A percentile compares a stretch with the other conserved stretches of the same genome.
Conservation (phyloP, 2,888 invertebrate genomes). For the Zaprionus bogoriensis region DNA sequence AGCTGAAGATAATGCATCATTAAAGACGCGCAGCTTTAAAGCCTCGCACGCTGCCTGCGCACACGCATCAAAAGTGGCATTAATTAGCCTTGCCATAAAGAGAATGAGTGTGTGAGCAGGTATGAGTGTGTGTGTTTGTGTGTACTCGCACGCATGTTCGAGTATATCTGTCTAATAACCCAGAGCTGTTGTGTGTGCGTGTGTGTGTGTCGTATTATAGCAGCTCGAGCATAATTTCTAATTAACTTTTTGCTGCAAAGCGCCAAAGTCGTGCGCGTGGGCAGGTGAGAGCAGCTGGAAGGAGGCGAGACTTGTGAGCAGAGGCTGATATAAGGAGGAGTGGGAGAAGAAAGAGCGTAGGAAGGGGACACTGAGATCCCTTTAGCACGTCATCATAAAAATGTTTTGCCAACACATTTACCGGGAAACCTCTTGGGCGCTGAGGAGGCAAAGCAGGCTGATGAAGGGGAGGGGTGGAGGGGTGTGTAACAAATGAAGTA, state of each 20-base stretch:
- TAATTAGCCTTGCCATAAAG: constrained; percentile 56
- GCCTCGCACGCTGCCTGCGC: background rate
- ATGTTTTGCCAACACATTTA: constrained; percentile 74
- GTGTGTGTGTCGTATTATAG: constrained; percentile 37
- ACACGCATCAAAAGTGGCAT: constrained; percentile 59
- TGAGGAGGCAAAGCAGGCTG: background rate
- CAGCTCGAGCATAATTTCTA: constrained; percentile 72
- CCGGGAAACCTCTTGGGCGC: constrained; percentile 60
- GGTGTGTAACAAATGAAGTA: constrained; percentile 73
- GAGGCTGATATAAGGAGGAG: too few relatives aligned
- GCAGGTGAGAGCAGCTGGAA: background rate
- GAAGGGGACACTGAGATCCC: constrained; percentile 48
- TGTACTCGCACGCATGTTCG: constrained; percentile 12
- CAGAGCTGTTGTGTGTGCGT: constrained; percentile 55
- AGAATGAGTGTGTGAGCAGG: constrained; percentile 21
- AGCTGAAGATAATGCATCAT: too few relatives aligned
- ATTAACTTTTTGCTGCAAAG: constrained; percentile 68
- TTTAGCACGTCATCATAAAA: constrained; percentile 77
- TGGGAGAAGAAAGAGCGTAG: background rate
- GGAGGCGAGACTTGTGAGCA: too few relatives aligned
- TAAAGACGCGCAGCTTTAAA: constrained; percentile 17
- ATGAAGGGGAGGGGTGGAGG: background rate
- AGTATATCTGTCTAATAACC: constrained; percentile 57
- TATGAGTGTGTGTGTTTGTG: constrained; percentile 13
- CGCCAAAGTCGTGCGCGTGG: constrained; percentile 28